Base-by-base conservation (phyloP, 2,113 vertebrate genomes). In the Chaenocephalus aceratus region DNA sequence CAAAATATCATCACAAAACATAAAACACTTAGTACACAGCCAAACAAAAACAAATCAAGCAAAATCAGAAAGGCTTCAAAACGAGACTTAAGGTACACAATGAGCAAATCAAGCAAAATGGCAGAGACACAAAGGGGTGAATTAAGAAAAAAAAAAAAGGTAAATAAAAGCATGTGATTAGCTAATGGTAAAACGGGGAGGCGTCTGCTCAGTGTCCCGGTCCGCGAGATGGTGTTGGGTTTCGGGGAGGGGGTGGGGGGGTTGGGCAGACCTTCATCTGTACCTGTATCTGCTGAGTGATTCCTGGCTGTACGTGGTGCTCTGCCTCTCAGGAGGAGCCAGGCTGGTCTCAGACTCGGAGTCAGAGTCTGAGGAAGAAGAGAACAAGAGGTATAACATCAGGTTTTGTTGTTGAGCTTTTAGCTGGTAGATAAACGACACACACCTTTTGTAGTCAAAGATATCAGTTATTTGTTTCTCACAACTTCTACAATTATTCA, bases 221-320 rank as follows among this genome's bases (percentile, higher is more conserved):
- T 89, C 83, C 79, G 0, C 60, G 79, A 88, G 77, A 62, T 91
- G 84, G 79, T 70, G 88, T 49, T 86, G 91, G 69, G 72, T 86
- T 75, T 80, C 44, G 13, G 83, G 67, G 70, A 18, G 80, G 70
- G 69, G 78, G 46, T 26, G 51, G 68, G n/a, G 13, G 80, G 18
- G 26, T 16, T 46, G 82, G 60, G 60, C 13, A 11, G 82, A 66
- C 68, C 86, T 86, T 95, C 94, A 95, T 94, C 86, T 94, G 87
- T 96, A 96, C 95, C 95, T 95, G 95, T 96, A 95, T 95, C 93
- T 94, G 91, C 84, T 94, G 91, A 86, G 81, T 8, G 92, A 88
- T 86, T 95, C 93, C 81, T 89, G 93, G 73, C 87, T 93, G 86
- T 92, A 79, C 0, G 92, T 66, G 66, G 93, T 90, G 86, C 86